phyloP scores from a whole-genome alignment of 2,797 vertebrate species.

The Sylvia borin region DNA sequence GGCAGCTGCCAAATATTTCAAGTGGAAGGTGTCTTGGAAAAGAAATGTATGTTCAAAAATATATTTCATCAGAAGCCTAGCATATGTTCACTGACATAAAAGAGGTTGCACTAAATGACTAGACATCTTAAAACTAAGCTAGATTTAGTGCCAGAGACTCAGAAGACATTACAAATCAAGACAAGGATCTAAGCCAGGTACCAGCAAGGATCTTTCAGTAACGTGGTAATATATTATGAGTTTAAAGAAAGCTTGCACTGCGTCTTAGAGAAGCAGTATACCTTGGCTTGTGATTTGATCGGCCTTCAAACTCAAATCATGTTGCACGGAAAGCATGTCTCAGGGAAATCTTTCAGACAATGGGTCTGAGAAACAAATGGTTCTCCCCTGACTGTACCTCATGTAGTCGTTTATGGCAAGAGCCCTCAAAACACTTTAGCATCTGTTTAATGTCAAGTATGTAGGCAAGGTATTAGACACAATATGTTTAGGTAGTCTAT shows the following conservation, averaged over 20 bases:
- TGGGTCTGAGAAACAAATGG: not conserved
- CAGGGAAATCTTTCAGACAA: not conserved
- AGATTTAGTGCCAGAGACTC: not conserved
- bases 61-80: not conserved
- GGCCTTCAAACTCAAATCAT: not conserved
- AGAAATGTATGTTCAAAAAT: not conserved
- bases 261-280: not conserved
- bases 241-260: not conserved
- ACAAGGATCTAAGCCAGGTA: not conserved
- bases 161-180: not conserved
- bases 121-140: not conserved
- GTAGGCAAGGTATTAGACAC: not conserved
- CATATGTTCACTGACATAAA: not conserved
- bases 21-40: not conserved
- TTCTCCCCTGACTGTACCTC: not conserved
- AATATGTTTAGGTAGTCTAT: not conserved
- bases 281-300: fast-evolving
- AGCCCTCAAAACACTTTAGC: not conserved
- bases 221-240: fast-evolving
- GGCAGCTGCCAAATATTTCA: not conserved
- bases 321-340: not conserved
- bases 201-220: not conserved
- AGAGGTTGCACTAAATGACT: not conserved
- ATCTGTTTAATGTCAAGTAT: not conserved
- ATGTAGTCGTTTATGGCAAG: not conserved